Evolutionary conservation across 2,888 invertebrate genomes (phyloP).

Genomic region (Mesorhabditis sp.): DNA sequence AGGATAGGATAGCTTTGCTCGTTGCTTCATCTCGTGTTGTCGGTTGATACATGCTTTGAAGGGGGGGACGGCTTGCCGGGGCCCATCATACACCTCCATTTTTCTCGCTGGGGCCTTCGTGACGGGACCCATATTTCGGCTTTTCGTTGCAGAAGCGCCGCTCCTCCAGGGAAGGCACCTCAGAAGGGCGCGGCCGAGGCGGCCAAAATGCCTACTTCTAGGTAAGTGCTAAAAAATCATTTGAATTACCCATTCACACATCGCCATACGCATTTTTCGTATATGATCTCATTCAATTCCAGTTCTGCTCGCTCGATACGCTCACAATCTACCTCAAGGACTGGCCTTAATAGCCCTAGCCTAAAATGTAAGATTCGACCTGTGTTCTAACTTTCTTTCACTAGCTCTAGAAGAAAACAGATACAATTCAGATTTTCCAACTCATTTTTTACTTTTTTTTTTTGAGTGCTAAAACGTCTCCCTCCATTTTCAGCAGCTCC

Average conservation of each 20-base stretch:
- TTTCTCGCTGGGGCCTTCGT: background rate
- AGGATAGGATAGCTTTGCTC: too few species aligned
- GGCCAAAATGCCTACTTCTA: conserved; percentile 1
- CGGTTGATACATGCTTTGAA: too few species aligned
- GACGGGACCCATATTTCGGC: conserved; percentile 1
- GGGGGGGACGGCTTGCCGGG: too few species aligned
- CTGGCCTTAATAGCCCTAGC: background rate
- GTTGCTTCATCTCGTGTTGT: too few species aligned
- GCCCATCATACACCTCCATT: background rate
- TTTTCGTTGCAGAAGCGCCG: background rate
- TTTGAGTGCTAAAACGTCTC: background rate
- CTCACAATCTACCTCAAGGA: background rate
- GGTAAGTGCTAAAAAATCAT: background rate
- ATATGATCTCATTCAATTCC: background rate
- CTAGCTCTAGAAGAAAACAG: too few species aligned
- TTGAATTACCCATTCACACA: background rate
- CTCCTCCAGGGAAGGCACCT: background rate
- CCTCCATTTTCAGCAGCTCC: background rate
- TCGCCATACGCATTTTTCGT: background rate
- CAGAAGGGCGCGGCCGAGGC: background rate
- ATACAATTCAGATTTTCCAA: background rate
- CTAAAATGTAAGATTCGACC: too few species aligned
- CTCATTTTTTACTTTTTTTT: background rate
- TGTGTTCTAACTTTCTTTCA: too few species aligned
- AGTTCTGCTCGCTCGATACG: background rate